A percentile compares a stretch with the other conserved stretches of the same genome.
phyloP scores from a whole-genome alignment of 2,113 vertebrate genomes.

The Ciconia maguari region DNA sequence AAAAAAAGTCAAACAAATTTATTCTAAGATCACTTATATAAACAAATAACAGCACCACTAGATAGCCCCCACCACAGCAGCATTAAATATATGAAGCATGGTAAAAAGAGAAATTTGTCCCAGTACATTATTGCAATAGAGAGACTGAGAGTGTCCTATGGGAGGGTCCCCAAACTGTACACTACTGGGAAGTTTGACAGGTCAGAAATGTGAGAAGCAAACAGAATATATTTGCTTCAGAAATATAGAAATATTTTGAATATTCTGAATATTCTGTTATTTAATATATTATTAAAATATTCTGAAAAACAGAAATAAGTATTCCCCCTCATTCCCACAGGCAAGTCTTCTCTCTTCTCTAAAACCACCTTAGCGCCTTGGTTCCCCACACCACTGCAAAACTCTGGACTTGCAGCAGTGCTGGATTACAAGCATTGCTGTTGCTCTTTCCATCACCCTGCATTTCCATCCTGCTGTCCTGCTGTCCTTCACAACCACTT shows the following conservation, averaged over 20 bases:
- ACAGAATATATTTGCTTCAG: no score
- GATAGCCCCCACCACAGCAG: not conserved
- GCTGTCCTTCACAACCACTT: not conserved
- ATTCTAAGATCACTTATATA: not conserved
- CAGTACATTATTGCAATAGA: not conserved
- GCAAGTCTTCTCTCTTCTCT: not conserved
- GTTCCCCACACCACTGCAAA: not conserved
- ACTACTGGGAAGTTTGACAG: not conserved
- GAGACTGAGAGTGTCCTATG: not conserved
- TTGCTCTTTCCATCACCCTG: not conserved
- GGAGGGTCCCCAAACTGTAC: not conserved
- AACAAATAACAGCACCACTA: not conserved
- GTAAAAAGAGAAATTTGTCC: not conserved
- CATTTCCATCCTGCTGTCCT: not conserved
- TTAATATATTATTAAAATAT: no score
- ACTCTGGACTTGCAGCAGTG: not conserved
- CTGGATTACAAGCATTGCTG: not conserved
- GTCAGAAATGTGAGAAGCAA: not conserved
- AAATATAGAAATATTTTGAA: no score
- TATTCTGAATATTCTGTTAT: no score
- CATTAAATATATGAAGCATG: not conserved
- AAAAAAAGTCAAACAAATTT: not conserved
- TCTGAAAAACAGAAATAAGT: not conserved
- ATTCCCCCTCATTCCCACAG: not conserved
- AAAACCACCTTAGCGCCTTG: fast-evolving